Base-by-base conservation (phyloP, 1,140 invertebrate species). In the Drosophila santomea region DNA sequence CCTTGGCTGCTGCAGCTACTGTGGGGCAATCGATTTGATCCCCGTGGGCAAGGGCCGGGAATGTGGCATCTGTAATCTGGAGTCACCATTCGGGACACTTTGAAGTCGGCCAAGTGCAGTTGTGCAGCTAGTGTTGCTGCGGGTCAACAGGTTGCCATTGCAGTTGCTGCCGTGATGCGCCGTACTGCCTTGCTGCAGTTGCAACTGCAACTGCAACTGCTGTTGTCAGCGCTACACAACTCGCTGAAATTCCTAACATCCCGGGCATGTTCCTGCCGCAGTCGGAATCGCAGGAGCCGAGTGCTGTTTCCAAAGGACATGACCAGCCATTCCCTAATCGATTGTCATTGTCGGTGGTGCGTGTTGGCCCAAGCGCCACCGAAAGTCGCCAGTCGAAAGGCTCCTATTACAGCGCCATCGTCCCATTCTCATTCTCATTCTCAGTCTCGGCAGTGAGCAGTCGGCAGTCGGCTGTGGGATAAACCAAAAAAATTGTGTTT, bases 401-500 rank as follows among this genome's bases (percentile, higher is more conserved):
- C 74, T 86, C 62, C 85, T 71, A 69, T 86, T 86, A 88, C 82
- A 66, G 35, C 44, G 32, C 48, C 44, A 59, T 36, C 38, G 63
- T 51, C 64, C 44, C 17, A 39, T 12, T 14, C 11, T 12, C 38
- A 4, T 2, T 39, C 11, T 4, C 35, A 36, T 2, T 36, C 35
- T 36, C 35, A 12, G 35, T 36, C 35, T 11, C 11, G 35, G 35
- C 11, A 25, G 23, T 25, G 3, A 4, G 23, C 23, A 23, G 23
- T 23, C 6, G 44, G 14, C 38, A 45, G n/a, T 25, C 44, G 57
- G n/a, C 50, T 10, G 50, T 56, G 43, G 63, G 66, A 71, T 83
- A 89, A 83, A 76, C 56, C 68, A 79, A 80, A 68, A 78, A 90
- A 86, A 88, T 69, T 91, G 79, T 91, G 80, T 88, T 88, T 91